A percentile compares a stretch with the other conserved stretches of the same genome.
phyloP scores from a whole-genome alignment of 2,797 vertebrate genomes.

The Eulemur albifrons region DNA sequence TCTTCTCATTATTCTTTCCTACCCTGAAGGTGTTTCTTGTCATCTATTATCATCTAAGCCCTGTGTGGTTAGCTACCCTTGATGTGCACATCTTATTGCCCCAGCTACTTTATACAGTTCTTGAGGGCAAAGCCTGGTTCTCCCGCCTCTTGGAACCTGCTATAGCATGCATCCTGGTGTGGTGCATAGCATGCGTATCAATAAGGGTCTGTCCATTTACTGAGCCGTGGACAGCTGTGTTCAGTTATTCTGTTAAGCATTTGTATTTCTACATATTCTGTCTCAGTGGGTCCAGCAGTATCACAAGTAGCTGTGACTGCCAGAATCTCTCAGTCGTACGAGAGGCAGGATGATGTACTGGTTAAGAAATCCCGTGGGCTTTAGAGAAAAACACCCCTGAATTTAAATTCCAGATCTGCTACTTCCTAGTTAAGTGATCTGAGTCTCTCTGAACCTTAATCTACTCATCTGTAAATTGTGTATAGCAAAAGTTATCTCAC shows the following conservation, averaged over 20 bases:
- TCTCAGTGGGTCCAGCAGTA: background rate
- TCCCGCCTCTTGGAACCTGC: background rate
- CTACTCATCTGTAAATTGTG: background rate
- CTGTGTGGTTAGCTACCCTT: slow-evolving; percentile 25
- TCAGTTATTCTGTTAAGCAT: background rate
- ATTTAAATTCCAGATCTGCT: background rate
- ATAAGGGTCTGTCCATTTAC: background rate
- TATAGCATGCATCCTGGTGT: background rate
- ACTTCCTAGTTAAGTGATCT: background rate
- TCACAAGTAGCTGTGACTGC: background rate
- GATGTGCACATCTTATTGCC: background rate
- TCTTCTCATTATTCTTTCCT: slow-evolving; percentile 43
- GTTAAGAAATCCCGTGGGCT: background rate
- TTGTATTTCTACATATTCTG: background rate
- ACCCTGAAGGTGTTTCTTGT: slow-evolving; percentile 52
- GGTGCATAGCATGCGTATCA: background rate
- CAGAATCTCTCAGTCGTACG: background rate
- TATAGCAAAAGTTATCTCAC: background rate
- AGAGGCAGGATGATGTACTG: background rate
- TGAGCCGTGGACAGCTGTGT: background rate
- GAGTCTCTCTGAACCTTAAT: background rate
- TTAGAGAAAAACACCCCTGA: background rate
- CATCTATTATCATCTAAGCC: slow-evolving; percentile 51
- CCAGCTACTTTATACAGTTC: background rate
- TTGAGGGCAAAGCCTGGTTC: background rate